Base-by-base conservation (phyloP, 2,888 invertebrate species). In the Drosophila koepferae region DNA sequence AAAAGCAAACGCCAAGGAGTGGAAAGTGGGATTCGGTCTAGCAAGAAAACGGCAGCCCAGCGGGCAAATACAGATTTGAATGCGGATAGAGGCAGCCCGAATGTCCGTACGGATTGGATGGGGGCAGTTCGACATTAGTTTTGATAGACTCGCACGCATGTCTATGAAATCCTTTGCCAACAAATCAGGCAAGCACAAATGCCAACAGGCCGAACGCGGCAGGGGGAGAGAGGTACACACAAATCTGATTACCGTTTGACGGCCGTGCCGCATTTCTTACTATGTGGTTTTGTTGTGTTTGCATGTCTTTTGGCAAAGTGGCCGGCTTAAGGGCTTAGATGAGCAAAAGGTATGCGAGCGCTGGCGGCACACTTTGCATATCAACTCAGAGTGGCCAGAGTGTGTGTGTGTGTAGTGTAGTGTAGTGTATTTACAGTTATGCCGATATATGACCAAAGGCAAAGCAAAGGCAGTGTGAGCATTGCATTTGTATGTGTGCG, bases 111-210 rank as follows among this genome's bases (percentile, higher is more conserved):
- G 20, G 41, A 43, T 36, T 7, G 51, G 18, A 51, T n/a, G 34
- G 48, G 20, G 70, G 28, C 68, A 65, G 65, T 72, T 72, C 58
- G 60, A 76, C 85, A 76, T 82, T 86, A 81, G 86, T 84, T 86
- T 79, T 86, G 88, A 86, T 86, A 83, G 88, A 85, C 85, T 84
- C 65, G 67, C 82, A 82, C 78, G 74, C 82, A 84, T 80, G 84
- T 72, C 74, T 54, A 49, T 56, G 34, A 49, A 77, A 67, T 78
- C 65, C 77, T 77, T 79, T 75, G 77, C 73, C 60, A 77, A 73
- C 81, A 86, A 87, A 86, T 86, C 88, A 77, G 76, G 74, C 80
- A 53, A 54, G 56, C 77, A 65, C 68, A 73, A 73, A 72, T 72
- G 74, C 78, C 58, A 64, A 54, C 49, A 36, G 55, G 14, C 49